Evolutionary conservation across 2,797 vertebrate species (phyloP).

Genomic region (Clamator glandarius): DNA sequence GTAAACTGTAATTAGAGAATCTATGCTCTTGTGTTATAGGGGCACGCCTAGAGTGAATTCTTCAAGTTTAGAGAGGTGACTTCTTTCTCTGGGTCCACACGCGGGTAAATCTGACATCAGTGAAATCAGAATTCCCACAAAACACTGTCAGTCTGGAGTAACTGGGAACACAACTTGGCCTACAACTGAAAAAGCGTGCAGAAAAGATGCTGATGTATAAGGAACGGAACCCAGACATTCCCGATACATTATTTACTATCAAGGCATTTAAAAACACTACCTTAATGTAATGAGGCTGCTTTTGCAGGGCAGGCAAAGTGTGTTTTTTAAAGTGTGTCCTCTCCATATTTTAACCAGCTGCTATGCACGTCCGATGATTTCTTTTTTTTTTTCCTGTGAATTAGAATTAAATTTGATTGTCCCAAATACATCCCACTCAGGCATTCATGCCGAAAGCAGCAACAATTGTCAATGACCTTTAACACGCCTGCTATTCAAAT

Average conservation of each 20-base stretch:
- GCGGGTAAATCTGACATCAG: background rate
- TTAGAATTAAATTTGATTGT: constrained; percentile 61
- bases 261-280: background rate
- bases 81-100: background rate
- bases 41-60: background rate
- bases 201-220: constrained; percentile 21
- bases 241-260: constrained; percentile 2
- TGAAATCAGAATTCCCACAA: background rate
- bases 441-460: constrained; percentile 70
- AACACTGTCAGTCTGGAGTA: background rate
- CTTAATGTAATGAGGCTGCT: background rate
- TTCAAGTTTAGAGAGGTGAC: background rate
- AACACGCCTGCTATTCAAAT: constrained; percentile 73
- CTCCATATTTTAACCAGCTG: background rate
- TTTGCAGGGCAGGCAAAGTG: background rate
- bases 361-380: background rate
- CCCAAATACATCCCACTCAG: constrained; percentile 61
- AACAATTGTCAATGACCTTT: constrained; percentile 76
- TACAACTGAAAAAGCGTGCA: background rate
- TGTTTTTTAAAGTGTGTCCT: background rate
- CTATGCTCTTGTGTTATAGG: background rate
- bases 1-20: constrained; percentile 9
- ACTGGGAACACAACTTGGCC: background rate
- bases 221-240: constrained; percentile 25
- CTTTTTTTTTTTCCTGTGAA: constrained; percentile 33